These are phyloP conservation scores for Aleiodes leptofemur DNA, from an alignment of 2,888 invertebrate genomes.

Conservation along the genomic window DNA sequence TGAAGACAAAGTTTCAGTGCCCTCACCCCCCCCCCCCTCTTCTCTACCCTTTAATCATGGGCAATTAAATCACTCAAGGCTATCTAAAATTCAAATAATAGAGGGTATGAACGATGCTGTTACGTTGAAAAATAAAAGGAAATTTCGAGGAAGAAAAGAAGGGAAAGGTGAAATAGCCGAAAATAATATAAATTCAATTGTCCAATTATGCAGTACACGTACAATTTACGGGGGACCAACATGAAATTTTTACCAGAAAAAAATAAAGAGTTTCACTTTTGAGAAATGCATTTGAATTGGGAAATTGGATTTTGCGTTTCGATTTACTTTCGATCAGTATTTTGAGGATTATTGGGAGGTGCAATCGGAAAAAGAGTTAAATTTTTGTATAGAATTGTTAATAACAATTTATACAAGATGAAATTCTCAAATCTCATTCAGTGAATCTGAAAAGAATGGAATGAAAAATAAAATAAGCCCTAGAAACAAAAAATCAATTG, in stretches of 20 bases:
- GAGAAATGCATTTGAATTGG: not conserved
- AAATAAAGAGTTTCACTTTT: slow-evolving; percentile 48
- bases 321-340: too few species aligned
- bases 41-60: slow-evolving; percentile 26
- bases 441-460: too few species aligned
- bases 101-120: not conserved
- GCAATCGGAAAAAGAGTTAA: too few species aligned
- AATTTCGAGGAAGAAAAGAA: not conserved
- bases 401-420: too few species aligned
- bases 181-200: slow-evolving; percentile 3
- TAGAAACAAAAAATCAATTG: too few species aligned
- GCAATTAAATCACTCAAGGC: slow-evolving; percentile 41
- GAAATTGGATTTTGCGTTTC: too few species aligned
- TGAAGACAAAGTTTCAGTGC: slow-evolving; percentile 20
- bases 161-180: not conserved
- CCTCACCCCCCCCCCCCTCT: not conserved
- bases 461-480: too few species aligned
- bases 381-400: too few species aligned
- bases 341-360: too few species aligned
- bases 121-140: not conserved
- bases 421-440: too few species aligned
- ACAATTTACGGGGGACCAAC: slow-evolving; percentile 1
- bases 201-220: slow-evolving; percentile 29
- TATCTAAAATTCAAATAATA: not conserved
- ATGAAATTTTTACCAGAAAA: slow-evolving; percentile 34